A percentile compares a stretch with the other conserved stretches of the same genome.
Evolutionary conservation across 2,113 vertebrate genomes (phyloP).

Genomic region (Deroptyus accipitrinus): DNA sequence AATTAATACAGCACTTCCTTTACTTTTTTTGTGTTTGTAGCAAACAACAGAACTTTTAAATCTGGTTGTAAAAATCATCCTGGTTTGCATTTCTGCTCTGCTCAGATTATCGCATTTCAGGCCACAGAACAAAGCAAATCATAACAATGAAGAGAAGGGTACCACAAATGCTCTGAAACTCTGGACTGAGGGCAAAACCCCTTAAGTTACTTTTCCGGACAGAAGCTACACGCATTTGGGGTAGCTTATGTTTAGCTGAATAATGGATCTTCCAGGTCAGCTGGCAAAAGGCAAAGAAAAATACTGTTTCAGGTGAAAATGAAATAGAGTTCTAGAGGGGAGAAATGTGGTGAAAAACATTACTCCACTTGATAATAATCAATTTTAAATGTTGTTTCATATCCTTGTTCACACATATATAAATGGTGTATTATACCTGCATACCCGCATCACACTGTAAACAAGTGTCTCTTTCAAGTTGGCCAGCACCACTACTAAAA

Average conservation of each 20-base stretch:
- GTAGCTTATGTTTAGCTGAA: not conserved
- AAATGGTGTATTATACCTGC: not conserved
- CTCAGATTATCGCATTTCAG: not conserved
- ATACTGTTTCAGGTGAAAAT: not conserved
- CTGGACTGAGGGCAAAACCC: not conserved
- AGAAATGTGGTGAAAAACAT: slow-evolving; percentile 5
- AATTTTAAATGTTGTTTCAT: not conserved
- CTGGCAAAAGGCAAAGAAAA: slow-evolving; percentile 32
- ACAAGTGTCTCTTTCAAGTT: not conserved
- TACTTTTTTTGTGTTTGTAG: not conserved
- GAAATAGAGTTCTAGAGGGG: slow-evolving; percentile 11
- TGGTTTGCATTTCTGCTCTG: not conserved
- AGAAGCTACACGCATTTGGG: not conserved
- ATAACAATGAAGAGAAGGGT: not conserved
- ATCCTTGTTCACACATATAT: not conserved
- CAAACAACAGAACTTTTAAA: not conserved
- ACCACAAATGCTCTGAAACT: not conserved
- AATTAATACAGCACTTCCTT: not conserved
- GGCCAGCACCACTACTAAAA: not conserved
- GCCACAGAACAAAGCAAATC: not conserved
- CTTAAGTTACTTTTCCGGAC: not conserved
- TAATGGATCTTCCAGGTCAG: slow-evolving; percentile 12
- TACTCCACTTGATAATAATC: not conserved
- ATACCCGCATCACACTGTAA: not conserved
- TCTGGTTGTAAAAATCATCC: not conserved